phyloP scores from a whole-genome alignment of 2,797 vertebrate genomes.

The Manis javanica region DNA sequence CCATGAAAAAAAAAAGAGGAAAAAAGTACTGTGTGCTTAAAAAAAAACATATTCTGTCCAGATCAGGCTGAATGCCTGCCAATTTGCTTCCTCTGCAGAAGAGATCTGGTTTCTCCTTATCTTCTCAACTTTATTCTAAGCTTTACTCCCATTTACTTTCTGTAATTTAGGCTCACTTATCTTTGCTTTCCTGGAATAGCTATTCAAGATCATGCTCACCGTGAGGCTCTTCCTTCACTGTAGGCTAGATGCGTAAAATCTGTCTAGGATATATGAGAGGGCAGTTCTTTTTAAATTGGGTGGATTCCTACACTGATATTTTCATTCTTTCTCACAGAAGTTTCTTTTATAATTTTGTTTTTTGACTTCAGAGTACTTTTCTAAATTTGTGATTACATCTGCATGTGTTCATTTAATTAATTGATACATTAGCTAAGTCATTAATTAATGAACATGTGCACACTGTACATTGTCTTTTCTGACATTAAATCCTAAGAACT shows the following conservation, averaged over 20 bases:
- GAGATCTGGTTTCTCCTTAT: background rate
- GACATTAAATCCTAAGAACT: background rate
- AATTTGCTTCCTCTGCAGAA: background rate
- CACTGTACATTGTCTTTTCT: background rate
- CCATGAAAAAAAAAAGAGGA: background rate
- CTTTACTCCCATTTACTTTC: background rate
- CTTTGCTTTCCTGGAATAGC: background rate
- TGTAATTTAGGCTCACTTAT: too few relatives aligned
- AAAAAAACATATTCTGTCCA: background rate
- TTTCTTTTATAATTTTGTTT: background rate
- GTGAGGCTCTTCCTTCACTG: background rate
- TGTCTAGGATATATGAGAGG: background rate
- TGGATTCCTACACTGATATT: accelerated
- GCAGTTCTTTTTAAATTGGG: background rate
- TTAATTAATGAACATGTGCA: too few relatives aligned
- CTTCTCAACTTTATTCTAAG: background rate
- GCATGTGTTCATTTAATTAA: background rate
- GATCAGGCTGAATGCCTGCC: background rate
- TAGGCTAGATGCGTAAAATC: background rate
- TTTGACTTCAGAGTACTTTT: background rate
- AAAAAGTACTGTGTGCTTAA: background rate
- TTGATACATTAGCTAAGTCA: too few relatives aligned
- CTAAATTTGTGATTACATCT: background rate
- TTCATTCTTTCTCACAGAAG: background rate
- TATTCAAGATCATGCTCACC: background rate